Percentiles rank a stretch among this genome's conserved stretches.
Evolutionary conservation across 2,113 vertebrate genomes (phyloP).

Genomic region (Nestor notabilis): DNA sequence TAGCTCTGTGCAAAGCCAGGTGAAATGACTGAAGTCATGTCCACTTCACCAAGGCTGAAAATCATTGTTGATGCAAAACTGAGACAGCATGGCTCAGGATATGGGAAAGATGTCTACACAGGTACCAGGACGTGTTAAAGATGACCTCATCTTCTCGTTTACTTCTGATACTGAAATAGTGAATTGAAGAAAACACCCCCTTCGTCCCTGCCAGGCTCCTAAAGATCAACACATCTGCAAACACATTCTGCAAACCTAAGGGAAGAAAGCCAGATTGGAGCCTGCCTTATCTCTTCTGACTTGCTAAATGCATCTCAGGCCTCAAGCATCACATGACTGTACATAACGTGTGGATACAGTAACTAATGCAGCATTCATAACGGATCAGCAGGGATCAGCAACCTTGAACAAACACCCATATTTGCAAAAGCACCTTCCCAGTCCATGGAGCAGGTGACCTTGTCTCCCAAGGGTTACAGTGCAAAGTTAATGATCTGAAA

Average conservation of each 20-base stretch:
- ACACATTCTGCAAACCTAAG: slow-evolving; percentile 62
- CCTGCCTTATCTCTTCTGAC: slow-evolving; percentile 69
- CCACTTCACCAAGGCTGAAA: not conserved
- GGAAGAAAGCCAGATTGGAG: slow-evolving; percentile 63
- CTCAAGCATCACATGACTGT: slow-evolving; percentile 56
- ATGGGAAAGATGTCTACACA: not conserved
- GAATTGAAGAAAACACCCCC: not conserved
- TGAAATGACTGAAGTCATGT: not conserved
- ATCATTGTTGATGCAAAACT: not conserved
- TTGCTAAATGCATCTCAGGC: slow-evolving; percentile 54
- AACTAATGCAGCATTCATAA: slow-evolving; percentile 54
- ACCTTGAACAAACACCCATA: slow-evolving; percentile 54
- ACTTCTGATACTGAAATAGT: not conserved
- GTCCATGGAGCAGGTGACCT: slow-evolving; percentile 16
- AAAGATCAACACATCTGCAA: slow-evolving; percentile 63
- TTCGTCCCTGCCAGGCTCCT: not conserved
- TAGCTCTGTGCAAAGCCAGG: not conserved
- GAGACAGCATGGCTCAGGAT: not conserved
- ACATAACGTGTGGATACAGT: slow-evolving; percentile 29
- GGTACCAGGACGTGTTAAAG: not conserved
- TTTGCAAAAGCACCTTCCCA: slow-evolving; percentile 57
- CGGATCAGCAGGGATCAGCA: slow-evolving; percentile 56
- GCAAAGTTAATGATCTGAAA: slow-evolving; percentile 38
- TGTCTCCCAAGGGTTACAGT: slow-evolving; percentile 30
- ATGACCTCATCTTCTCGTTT: not conserved